Evolutionary conservation across 37 sponge, comb jelly and placozoan species (phyloP).

Genomic region (Mnemiopsis leidyi): DNA sequence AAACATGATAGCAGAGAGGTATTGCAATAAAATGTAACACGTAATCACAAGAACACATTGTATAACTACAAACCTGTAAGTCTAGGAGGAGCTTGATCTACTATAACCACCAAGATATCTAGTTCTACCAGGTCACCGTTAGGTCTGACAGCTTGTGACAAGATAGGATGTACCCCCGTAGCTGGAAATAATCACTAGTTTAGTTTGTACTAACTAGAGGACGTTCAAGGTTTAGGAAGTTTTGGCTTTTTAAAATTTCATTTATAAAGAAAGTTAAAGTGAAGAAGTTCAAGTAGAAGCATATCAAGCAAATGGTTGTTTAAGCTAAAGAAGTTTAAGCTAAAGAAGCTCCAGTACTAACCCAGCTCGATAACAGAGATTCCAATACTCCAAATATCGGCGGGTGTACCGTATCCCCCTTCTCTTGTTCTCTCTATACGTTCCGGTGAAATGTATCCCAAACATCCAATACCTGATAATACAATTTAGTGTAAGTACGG

Average conservation of each 20-base stretch:
- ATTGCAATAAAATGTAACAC: no score
- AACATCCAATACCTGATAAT: slow-evolving; percentile 18
- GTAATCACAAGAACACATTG: no score
- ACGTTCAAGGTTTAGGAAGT: no score
- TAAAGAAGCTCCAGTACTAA: not conserved
- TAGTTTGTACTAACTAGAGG: no score
- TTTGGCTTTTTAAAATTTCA: no score
- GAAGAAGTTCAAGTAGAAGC: no score
- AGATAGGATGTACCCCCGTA: not conserved
- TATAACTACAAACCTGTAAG: not conserved
- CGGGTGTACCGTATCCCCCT: not conserved
- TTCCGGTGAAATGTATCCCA: not conserved
- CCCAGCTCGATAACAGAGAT: not conserved
- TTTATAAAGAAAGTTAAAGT: no score
- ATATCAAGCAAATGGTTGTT: no score
- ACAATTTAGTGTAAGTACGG: no score
- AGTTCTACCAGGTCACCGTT: not conserved
- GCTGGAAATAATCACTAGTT: no score
- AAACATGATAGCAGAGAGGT: no score
- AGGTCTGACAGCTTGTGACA: not conserved
- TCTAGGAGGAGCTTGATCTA: not conserved
- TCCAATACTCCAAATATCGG: not conserved
- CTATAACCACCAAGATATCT: not conserved
- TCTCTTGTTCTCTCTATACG: not conserved
- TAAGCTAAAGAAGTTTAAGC: no score